phyloP scores from a whole-genome alignment of 92 coral and sea anemone genomes.

The Zoanthus sansibaricus region DNA sequence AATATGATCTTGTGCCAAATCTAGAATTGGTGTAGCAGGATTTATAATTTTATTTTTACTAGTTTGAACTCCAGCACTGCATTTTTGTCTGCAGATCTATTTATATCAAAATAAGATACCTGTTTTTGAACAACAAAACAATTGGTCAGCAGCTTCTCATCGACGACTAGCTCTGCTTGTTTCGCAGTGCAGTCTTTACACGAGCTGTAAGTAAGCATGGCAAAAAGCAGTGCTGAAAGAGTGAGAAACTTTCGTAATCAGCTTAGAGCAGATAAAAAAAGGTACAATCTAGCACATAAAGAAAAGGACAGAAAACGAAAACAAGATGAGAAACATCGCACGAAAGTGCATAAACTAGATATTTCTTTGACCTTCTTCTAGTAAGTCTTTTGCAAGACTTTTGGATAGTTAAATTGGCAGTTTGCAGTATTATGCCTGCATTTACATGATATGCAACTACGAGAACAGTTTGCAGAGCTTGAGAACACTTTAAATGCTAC shows the following conservation, averaged over 20 bases:
- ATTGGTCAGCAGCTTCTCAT: conserved; percentile 25
- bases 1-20: conserved; percentile 13
- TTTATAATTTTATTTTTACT: conserved; percentile 16
- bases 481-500: conserved; percentile 4
- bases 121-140: conserved; percentile 23
- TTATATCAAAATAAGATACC: conserved; percentile 24
- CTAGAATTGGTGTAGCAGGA: conserved; percentile 21
- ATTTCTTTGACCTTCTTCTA: conserved; percentile 2
- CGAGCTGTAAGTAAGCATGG: conserved; percentile 24
- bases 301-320: conserved; percentile 3
- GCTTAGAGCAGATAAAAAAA: background rate
- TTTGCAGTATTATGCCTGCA: conserved; percentile 1
- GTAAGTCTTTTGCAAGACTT: background rate
- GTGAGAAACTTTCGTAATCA: conserved; percentile 17
- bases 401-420: background rate
- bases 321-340: background rate
- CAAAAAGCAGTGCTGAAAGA: conserved; percentile 27
- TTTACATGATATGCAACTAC: conserved; percentile 2
- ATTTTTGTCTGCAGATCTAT: conserved; percentile 19
- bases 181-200: conserved; percentile 20
- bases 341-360: conserved; percentile 3
- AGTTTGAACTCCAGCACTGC: conserved; percentile 32
- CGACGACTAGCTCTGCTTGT: conserved; percentile 25
- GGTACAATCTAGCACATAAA: background rate
- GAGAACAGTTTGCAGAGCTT: background rate